phyloP scores from a whole-genome alignment of 2,797 vertebrate species.

The Steatocranus sp. region DNA sequence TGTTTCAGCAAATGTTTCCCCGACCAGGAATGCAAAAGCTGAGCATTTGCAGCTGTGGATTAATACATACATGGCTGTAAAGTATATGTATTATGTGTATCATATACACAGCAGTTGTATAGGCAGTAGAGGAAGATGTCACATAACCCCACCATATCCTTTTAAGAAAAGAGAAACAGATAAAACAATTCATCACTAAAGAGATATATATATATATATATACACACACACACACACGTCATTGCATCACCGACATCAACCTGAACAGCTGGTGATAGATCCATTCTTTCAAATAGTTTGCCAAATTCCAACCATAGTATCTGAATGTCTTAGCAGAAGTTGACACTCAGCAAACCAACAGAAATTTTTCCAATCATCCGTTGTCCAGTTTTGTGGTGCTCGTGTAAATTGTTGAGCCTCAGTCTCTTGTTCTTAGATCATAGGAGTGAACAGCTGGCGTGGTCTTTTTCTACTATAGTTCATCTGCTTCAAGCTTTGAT shows the following conservation, averaged over 20 bases:
- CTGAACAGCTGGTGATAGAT: neutral
- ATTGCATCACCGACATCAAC: too few species aligned
- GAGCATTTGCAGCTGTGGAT: accelerated
- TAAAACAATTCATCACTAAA: neutral
- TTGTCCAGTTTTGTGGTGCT: neutral
- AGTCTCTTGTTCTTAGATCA: neutral
- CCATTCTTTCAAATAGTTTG: neutral
- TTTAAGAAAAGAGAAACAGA: neutral
- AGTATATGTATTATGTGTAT: neutral
- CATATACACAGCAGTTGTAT: neutral
- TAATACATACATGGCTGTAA: neutral
- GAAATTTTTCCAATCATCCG: neutral
- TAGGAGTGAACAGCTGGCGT: neutral
- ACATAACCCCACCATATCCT: neutral
- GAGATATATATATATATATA: too few species aligned
- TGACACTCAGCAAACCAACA: neutral
- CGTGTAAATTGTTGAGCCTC: neutral
- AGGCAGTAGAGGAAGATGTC: neutral
- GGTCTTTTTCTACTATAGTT: neutral
- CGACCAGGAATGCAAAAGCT: neutral
- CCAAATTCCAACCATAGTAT: accelerated
- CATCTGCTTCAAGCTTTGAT: neutral
- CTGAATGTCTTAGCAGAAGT: neutral
- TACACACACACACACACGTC: too few species aligned
- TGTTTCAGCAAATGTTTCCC: neutral